Base-by-base conservation (phyloP, 2,113 vertebrate species). In the Piprites chloris region DNA sequence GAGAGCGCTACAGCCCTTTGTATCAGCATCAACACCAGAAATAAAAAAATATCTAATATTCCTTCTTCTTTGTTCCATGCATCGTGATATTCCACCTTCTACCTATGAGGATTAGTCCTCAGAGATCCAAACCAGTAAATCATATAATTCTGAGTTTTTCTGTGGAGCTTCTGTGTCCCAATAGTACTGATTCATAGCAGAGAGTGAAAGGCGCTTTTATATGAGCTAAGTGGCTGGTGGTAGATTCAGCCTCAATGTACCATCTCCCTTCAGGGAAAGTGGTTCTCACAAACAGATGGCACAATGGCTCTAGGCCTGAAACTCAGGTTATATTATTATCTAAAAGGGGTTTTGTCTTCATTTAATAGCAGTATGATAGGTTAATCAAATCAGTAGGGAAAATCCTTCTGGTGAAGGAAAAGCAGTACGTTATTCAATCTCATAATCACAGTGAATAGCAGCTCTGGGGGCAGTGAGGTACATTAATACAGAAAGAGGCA, bases 381-480 rank as follows among this genome's bases (percentile, higher is more conserved):
- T 97, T 97, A 98, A 97, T 97, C 87, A 87, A 93, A 91, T 80
- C 95, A 95, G 55, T 59, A 16, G 90, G 89, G 84, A 89, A 97
- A 98, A 96, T 95, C 86, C 44, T 19, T 5, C 96, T 97, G 82
- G 86, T 72, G 50, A 80, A 73, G 91, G 95, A 94, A 94, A 94
- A 92, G 89, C 44, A 68, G 77, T 55, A 61, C 93, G 93, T 94
- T 97, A 91, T 95, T 97, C 85, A 96, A 62, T 53, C 83, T 89
- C 77, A 85, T 81, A 96, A 95, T 97, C 80, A 94, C 80, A 95
- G 95, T 87, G 96, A 96, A 95, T 76, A 65, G 88, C 78, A 97
- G 94, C 88, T 96, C 83, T 80, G 89, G 81, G 30, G 18, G 94
- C 95, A 97, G 93, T 76, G 85, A 96, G 76, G 93, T 84, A 46